phyloP scores from a whole-genome alignment of 2,113 vertebrate species.

The Crotophaga sulcirostris region DNA sequence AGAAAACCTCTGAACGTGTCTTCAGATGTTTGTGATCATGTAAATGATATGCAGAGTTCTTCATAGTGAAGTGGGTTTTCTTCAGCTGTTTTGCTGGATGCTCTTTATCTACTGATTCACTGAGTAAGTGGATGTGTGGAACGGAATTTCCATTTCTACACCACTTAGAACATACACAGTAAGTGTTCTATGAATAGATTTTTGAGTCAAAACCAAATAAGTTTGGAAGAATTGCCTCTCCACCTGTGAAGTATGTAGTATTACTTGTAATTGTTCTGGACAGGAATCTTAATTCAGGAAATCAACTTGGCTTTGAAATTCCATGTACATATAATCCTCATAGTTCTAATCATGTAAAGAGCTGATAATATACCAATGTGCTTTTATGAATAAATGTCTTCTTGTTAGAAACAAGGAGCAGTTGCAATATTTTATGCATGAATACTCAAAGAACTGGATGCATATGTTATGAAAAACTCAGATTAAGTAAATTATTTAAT shows the following conservation, averaged over 20 bases:
- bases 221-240: background rate
- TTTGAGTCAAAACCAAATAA: background rate
- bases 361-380: background rate
- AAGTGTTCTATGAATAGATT: background rate
- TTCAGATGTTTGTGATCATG: background rate
- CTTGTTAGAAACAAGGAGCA: background rate
- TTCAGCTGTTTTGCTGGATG: background rate
- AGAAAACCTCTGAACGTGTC: background rate
- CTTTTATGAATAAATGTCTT: background rate
- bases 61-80: background rate
- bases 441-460: background rate
- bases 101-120: background rate
- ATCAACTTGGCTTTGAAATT: background rate
- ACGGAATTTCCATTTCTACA: background rate
- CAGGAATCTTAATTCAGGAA: background rate
- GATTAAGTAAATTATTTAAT: conserved; percentile 12
- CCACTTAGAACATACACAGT: fast-evolving
- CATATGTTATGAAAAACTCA: background rate
- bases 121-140: background rate
- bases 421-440: background rate
- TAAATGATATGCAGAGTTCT: background rate
- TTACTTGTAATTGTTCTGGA: background rate
- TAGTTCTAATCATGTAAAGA: background rate
- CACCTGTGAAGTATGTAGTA: fast-evolving
- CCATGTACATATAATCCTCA: fast-evolving